phyloP scores from a whole-genome alignment of 2,888 invertebrate genomes.

The Gymnoscelis rufifasciata region DNA sequence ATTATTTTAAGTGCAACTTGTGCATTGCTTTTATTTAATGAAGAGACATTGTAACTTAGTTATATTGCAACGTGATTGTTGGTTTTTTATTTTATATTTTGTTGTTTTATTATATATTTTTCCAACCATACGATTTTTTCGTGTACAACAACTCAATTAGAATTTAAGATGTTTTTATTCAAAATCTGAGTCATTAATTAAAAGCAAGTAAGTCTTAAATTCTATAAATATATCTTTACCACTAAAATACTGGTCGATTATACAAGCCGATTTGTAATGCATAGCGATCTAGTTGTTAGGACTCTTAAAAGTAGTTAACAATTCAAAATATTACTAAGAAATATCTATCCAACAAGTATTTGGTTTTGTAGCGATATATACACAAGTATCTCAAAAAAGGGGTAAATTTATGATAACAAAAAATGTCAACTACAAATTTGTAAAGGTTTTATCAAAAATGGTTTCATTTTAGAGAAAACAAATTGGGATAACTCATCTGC shows the following conservation, averaged over 20 bases:
- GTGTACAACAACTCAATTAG: no score
- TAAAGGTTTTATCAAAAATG: constrained; percentile 72
- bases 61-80: background rate
- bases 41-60: constrained; percentile 5
- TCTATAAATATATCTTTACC: constrained; percentile 15
- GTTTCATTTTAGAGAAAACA: constrained; percentile 36
- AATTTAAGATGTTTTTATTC: background rate
- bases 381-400: constrained; percentile 50
- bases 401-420: constrained; percentile 60
- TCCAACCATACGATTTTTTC: no score
- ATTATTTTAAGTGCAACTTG: constrained; percentile 22
- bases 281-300: constrained; percentile 49
- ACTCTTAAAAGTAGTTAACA: constrained; percentile 76
- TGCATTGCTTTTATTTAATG: constrained; percentile 17
- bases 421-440: constrained; percentile 60
- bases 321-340: constrained; percentile 63
- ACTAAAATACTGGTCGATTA: constrained; percentile 51
- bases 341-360: constrained; percentile 37
- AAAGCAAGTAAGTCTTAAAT: constrained; percentile 20
- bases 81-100: background rate
- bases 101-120: background rate
- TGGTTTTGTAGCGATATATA: constrained; percentile 39
- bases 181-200: constrained; percentile 14
- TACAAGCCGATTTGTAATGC: constrained; percentile 42
- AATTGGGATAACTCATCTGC: background rate